Conservation (phyloP, 1,140 invertebrate species). For the Cyclina sinensis region DNA sequence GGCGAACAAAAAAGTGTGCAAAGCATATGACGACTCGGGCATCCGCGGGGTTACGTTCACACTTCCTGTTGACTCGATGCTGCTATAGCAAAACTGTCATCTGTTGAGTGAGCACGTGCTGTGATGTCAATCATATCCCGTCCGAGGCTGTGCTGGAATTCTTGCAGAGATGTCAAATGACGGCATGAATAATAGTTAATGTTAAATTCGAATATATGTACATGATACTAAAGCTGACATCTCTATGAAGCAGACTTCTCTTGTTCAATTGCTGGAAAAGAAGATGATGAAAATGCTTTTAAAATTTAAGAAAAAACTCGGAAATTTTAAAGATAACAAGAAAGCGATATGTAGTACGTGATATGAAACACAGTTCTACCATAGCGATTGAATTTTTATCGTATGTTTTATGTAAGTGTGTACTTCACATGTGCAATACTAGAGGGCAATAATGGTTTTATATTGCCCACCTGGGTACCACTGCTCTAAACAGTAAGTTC, state of each 20-base stretch:
- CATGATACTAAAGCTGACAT: not conserved
- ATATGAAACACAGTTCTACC: no score
- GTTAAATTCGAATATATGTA: constrained; percentile 1
- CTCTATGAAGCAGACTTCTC: constrained; percentile 33
- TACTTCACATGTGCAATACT: no score
- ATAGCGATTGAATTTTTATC: no score
- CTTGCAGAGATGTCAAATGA: constrained; percentile 32
- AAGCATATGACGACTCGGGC: not conserved
- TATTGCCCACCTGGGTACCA: no score
- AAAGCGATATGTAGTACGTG: no score
- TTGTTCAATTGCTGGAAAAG: constrained; percentile 64
- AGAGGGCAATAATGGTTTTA: no score
- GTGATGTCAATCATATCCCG: not conserved
- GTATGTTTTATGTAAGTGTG: no score
- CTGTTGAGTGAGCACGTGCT: not conserved
- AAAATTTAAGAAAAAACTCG: no score
- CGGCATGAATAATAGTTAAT: not conserved
- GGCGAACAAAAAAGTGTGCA: not conserved
- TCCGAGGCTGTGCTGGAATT: constrained; percentile 55
- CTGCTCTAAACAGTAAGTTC: no score
- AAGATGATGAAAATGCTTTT: not conserved
- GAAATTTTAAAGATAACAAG: no score
- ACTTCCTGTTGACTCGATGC: not conserved
- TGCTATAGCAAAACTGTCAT: not conserved
- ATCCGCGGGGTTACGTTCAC: not conserved